phyloP scores from a whole-genome alignment of 2,113 vertebrate species.

The Rhinichthys klamathensis region DNA sequence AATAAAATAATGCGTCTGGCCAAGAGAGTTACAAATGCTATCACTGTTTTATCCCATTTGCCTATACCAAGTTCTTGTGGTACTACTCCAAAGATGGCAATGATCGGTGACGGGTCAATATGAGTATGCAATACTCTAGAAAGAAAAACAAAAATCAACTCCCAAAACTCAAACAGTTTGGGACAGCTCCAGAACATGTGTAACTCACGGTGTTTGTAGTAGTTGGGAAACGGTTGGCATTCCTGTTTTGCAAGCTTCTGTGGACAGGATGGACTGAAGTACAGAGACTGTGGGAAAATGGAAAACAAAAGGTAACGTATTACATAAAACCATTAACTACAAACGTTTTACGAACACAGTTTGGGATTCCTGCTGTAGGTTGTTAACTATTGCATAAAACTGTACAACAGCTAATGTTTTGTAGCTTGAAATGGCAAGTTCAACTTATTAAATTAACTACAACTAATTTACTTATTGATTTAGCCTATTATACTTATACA shows the following conservation, averaged over 20 bases:
- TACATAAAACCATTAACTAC: not conserved
- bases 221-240: conserved; percentile 89
- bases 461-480: not conserved
- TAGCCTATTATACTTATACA: not conserved
- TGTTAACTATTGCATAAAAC: not conserved
- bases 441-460: not conserved
- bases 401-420: not conserved
- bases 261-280: conserved; percentile 93
- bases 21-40: too few species aligned
- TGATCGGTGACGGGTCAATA: too few species aligned
- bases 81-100: too few species aligned
- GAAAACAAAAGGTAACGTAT: not conserved
- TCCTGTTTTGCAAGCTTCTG: conserved; percentile 91
- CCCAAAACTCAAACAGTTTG: too few species aligned
- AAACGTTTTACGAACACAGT: not conserved
- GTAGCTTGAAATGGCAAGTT: not conserved
- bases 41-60: too few species aligned
- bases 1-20: too few species aligned
- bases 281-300: conserved; percentile 81
- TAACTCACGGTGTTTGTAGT: conserved; percentile 91
- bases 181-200: too few species aligned
- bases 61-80: too few species aligned
- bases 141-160: too few species aligned
- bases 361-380: not conserved
- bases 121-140: too few species aligned